Base-by-base conservation (phyloP, 2,888 invertebrate species). In the Opisthograptis luteolata region DNA sequence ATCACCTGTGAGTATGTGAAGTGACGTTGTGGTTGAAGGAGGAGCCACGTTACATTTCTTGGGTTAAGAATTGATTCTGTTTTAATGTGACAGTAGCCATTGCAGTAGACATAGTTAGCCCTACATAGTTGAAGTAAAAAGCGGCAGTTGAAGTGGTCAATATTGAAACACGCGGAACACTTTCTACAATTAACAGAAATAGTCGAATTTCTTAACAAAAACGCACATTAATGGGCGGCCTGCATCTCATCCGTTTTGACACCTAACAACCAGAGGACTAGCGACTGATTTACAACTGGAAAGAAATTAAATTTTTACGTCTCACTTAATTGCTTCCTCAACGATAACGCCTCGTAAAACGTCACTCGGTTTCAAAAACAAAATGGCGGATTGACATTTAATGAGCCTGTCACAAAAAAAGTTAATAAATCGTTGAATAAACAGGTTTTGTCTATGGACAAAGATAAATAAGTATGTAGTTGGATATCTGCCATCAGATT, bases 261-360 rank as follows among this genome's bases (percentile, higher is more conserved):
- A 60, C 54, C 55, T 55, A 47, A 58, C 55, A 56, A 57, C 54
- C 54, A 58, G 50, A 52, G 50, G 52, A 42, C 50, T 58, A 51
- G 31, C 49, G 42, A 47, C 50, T 59, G 65, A 65, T 65, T 65
- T 65, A 65, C 62, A 60, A 56, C 58, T 55, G 24, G 17, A 54
- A 63, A 60, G 59, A 58, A 62, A 65, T 65, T 65, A 65, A 62
- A 65, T 50, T 63, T 63, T 65, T 58, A 65, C 57, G 58, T 59
- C 59, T 53, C 54, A 58, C 58, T 65, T 65, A 65, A 65, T 60
- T 49, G 60, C 56, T 63, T 65, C 65, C 65, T 63, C 50, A 55
- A 52, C 56, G 63, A 62, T 63, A 63, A 55, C 60, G 55, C 53
- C 54, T 65, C 65, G 63, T 65, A 54, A 62, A 65, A 49, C 58